A percentile compares a stretch with the other conserved stretches of the same genome.
These are phyloP conservation scores for Crenichthys baileyi DNA, from an alignment of 2,797 vertebrate species.

Conservation along the genomic window DNA sequence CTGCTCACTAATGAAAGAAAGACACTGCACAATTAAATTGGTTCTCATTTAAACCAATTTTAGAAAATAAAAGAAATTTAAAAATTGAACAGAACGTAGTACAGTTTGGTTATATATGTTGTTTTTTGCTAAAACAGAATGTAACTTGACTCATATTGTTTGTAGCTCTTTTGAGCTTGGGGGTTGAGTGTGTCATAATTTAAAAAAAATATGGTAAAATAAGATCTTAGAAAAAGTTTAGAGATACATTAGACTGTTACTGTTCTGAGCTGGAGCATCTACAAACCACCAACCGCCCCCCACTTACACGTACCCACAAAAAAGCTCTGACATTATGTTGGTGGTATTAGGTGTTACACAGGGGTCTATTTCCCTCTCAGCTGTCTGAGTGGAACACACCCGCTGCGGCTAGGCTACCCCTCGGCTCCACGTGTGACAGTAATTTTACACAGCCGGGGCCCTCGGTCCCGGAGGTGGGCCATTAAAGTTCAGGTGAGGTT, in stretches of 20 bases:
- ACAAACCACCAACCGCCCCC: slow-evolving; percentile 38
- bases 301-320: slow-evolving; percentile 25
- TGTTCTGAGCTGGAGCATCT: slow-evolving; percentile 27
- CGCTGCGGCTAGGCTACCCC: slow-evolving; percentile 62
- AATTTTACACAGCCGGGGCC: slow-evolving; percentile 75
- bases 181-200: neutral
- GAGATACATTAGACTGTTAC: neutral
- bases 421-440: slow-evolving; percentile 74
- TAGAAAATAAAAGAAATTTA: neutral
- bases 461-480: slow-evolving; percentile 77
- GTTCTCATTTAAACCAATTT: neutral
- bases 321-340: slow-evolving; percentile 66
- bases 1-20: no score
- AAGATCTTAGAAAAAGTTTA: neutral
- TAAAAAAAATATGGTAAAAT: no score
- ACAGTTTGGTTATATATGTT: neutral
- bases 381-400: slow-evolving; percentile 72
- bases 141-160: neutral
- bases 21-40: neutral
- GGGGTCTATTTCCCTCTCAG: slow-evolving; percentile 75
- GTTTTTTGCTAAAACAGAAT: no score
- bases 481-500: slow-evolving; percentile 83
- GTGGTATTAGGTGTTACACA: slow-evolving; percentile 76
- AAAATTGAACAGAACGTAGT: neutral
- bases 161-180: neutral